Percentiles rank a stretch among this genome's conserved stretches.
Conservation (phyloP, 2,797 vertebrate species). For the Tokudaia tokunoshimensis region DNA sequence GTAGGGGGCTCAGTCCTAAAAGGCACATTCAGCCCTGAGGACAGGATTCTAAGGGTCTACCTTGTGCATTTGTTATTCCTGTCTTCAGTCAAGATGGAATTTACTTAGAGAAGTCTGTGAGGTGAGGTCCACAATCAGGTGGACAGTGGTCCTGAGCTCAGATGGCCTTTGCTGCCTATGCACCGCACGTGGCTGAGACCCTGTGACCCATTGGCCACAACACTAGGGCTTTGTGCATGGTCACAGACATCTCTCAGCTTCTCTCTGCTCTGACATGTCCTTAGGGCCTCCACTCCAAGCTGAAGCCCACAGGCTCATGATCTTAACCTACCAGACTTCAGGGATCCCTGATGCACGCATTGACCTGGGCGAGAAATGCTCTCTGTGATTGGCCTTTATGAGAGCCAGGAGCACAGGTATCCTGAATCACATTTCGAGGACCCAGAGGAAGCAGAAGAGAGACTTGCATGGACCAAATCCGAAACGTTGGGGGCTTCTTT, state of each 20-base stretch:
- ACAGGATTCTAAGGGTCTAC: not conserved
- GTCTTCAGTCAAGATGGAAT: not conserved
- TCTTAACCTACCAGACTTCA: not conserved
- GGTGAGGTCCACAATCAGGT: not conserved
- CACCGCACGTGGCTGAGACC: not conserved
- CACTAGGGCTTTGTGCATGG: not conserved
- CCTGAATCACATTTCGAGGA: fast-evolving
- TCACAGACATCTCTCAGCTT: not conserved
- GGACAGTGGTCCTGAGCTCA: not conserved
- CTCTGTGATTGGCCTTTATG: not conserved
- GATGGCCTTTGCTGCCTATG: not conserved
- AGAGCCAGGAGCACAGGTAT: not conserved
- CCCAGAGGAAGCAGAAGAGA: not conserved
- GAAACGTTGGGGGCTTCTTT: not conserved
- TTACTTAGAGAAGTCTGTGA: not conserved
- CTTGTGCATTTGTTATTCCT: fast-evolving
- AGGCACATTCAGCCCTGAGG: fast-evolving
- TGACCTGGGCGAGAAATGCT: no score
- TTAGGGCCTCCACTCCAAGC: not conserved
- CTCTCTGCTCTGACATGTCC: not conserved
- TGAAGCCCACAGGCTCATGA: not conserved
- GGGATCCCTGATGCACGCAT: not conserved
- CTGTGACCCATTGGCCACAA: not conserved
- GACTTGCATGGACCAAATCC: not conserved
- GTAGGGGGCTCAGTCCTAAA: no score